Percentiles rank a stretch among this genome's conserved stretches.
Evolutionary conservation across 2,797 vertebrate genomes (phyloP).

Genomic region (Numenius phaeopus): DNA sequence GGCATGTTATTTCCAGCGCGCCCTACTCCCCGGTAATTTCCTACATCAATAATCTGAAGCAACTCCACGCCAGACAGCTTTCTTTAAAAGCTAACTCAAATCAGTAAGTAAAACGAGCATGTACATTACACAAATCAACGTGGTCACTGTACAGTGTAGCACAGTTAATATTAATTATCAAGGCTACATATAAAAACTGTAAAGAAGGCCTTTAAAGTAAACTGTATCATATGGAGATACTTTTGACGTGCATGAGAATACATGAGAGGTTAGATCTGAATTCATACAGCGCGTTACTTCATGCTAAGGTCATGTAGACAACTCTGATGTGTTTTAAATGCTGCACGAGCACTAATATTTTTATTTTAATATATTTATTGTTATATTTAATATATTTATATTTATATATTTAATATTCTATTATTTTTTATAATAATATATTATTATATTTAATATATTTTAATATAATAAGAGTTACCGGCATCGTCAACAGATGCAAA

Average conservation of each 20-base stretch:
- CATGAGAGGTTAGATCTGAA: too few species aligned
- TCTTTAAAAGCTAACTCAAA: neutral
- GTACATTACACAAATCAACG: neutral
- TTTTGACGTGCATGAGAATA: neutral
- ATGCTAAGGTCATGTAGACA: rapidly evolving
- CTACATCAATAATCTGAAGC: neutral
- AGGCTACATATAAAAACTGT: neutral
- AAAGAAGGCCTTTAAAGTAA: neutral
- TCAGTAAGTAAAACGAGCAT: rapidly evolving
- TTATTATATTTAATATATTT: too few species aligned
- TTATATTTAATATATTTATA: too few species aligned
- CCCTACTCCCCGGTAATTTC: neutral
- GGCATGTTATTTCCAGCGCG: neutral
- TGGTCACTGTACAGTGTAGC: neutral
- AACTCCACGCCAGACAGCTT: neutral
- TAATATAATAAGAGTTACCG: neutral
- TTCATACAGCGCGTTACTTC: neutral
- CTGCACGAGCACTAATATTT: rapidly evolving
- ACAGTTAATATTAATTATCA: neutral
- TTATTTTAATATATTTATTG: neutral
- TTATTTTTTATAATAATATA: too few species aligned
- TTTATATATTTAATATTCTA: too few species aligned
- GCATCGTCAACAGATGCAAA: neutral
- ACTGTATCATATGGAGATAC: neutral
- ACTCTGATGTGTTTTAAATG: rapidly evolving